Conservation (phyloP, 2,113 vertebrate species). For the Holacanthus passer region DNA sequence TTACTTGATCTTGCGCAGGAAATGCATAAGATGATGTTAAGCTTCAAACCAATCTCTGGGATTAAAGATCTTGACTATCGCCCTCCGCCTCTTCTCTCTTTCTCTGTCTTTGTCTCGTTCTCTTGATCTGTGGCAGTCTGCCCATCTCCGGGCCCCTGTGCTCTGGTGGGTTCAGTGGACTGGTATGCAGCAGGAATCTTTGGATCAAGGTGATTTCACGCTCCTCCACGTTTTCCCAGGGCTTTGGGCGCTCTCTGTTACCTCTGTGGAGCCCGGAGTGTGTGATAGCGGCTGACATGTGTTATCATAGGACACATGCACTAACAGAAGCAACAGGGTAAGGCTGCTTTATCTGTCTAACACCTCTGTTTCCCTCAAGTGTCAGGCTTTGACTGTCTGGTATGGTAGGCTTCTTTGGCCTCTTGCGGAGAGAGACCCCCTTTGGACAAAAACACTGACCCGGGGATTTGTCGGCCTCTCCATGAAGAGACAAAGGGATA, state of each 20-base stretch:
- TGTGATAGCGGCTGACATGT: slow-evolving; percentile 84
- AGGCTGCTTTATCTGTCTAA: slow-evolving; percentile 72
- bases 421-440: slow-evolving; percentile 35
- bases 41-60: slow-evolving; percentile 62
- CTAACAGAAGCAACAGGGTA: slow-evolving; percentile 70
- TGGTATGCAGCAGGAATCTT: slow-evolving; percentile 89
- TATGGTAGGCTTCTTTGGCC: slow-evolving; percentile 57
- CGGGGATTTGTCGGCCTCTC: slow-evolving; percentile 46
- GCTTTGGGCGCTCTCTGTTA: slow-evolving; percentile 82
- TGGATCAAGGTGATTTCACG: slow-evolving; percentile 90
- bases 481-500: slow-evolving; percentile 46
- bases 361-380: slow-evolving; percentile 80
- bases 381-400: slow-evolving; percentile 62
- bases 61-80: slow-evolving; percentile 69
- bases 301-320: slow-evolving; percentile 84
- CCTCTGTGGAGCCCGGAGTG: slow-evolving; percentile 80
- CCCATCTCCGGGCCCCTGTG: slow-evolving; percentile 77
- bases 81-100: slow-evolving; percentile 52
- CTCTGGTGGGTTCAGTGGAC: slow-evolving; percentile 84
- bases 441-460: slow-evolving; percentile 36
- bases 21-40: slow-evolving; percentile 70
- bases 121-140: slow-evolving; percentile 75
- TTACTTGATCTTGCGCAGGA: slow-evolving; percentile 68
- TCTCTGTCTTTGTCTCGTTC: slow-evolving; percentile 63
- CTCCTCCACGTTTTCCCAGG: slow-evolving; percentile 88